Evolutionary conservation across 2,113 vertebrate species (phyloP).

Genomic region (Capricornis sumatraensis): DNA sequence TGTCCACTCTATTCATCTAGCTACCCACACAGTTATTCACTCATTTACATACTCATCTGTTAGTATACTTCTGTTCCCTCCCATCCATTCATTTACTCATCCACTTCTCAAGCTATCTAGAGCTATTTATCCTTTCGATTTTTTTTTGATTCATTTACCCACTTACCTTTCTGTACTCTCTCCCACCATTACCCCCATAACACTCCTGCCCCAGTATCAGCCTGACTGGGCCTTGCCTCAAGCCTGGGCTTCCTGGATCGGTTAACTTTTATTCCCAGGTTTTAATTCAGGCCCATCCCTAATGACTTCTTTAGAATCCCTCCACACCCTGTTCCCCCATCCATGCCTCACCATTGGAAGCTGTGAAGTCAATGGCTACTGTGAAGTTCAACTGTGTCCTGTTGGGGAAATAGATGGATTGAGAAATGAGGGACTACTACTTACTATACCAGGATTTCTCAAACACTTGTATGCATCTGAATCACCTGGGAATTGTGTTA

Average conservation of each 20-base stretch:
- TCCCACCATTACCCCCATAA: background rate
- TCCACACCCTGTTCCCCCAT: background rate
- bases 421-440: background rate
- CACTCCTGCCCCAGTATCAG: background rate
- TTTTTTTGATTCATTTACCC: background rate
- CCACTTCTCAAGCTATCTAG: background rate
- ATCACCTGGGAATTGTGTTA: background rate
- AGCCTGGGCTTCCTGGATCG: background rate
- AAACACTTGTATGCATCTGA: background rate
- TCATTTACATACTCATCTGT: background rate
- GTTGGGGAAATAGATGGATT: conserved; percentile 48
- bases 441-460: background rate
- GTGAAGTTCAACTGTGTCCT: conserved; percentile 99
- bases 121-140: background rate
- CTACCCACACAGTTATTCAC: background rate
- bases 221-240: background rate
- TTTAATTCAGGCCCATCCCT: background rate
- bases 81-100: background rate
- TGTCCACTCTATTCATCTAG: background rate
- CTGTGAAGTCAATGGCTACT: conserved; percentile 98
- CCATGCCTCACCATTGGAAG: conserved; percentile 92
- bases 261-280: background rate
- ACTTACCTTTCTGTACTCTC: background rate
- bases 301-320: background rate
- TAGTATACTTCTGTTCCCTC: background rate